A percentile compares a stretch with the other conserved stretches of the same genome.
Evolutionary conservation across 92 coral and sea anemone species (phyloP).

Genomic region (Pocillopora grandis): DNA sequence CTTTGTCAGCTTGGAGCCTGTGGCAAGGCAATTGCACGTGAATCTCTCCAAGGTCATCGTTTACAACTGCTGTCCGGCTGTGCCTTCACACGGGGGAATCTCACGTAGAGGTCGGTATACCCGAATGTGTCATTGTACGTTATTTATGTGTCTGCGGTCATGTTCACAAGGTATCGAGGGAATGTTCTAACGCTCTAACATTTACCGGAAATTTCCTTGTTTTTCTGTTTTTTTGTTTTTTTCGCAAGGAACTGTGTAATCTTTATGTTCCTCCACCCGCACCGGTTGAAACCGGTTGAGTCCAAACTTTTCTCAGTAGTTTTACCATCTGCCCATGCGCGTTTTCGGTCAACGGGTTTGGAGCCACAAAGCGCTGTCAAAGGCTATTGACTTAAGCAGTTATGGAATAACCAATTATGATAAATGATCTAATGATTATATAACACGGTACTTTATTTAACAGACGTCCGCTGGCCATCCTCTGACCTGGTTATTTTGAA

Average conservation of each 20-base stretch:
- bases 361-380: too few relatives aligned
- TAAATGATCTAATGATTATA: not conserved
- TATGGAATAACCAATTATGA: too few relatives aligned
- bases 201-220: too few relatives aligned
- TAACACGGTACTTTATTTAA: not conserved
- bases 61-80: constrained; percentile 90
- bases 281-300: too few relatives aligned
- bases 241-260: too few relatives aligned
- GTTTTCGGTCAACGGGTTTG: not conserved
- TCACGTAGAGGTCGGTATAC: constrained; percentile 36
- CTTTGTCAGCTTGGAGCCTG: constrained; percentile 74
- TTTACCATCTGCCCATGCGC: not conserved
- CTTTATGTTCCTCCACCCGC: too few relatives aligned
- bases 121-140: too few relatives aligned
- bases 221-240: too few relatives aligned
- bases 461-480: constrained; percentile 79
- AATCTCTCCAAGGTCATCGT: constrained; percentile 92
- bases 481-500: constrained; percentile 73
- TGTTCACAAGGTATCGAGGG: too few relatives aligned
- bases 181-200: too few relatives aligned
- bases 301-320: too few relatives aligned
- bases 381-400: not conserved
- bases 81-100: constrained; percentile 63
- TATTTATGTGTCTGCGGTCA: too few relatives aligned
- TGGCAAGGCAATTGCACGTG: constrained; percentile 79